These are phyloP conservation scores for Loriculus beryllinus DNA, from an alignment of 2,797 vertebrate species.

Conservation along the genomic window DNA sequence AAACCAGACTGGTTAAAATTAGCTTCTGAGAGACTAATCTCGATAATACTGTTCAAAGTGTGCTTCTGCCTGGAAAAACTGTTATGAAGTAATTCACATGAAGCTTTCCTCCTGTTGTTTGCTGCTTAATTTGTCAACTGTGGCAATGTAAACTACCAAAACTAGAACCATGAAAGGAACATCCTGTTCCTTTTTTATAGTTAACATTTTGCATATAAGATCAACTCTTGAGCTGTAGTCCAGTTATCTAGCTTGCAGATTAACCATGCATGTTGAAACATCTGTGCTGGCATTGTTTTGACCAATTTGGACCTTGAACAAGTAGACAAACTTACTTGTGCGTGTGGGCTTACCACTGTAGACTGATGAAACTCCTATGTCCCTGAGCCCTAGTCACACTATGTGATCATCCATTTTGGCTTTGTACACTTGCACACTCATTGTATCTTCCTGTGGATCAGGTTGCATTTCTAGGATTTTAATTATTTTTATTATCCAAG, in stretches of 20 bases:
- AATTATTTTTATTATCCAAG: neutral
- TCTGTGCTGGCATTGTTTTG: neutral
- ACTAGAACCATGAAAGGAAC: neutral
- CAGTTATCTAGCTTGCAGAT: neutral
- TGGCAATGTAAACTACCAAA: neutral
- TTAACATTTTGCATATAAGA: neutral
- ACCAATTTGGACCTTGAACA: neutral
- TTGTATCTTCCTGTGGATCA: neutral
- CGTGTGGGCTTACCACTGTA: neutral
- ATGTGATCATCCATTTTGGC: neutral
- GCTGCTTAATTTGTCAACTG: neutral
- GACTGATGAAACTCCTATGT: neutral
- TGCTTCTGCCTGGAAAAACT: neutral
- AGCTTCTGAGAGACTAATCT: neutral
- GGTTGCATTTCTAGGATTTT: neutral
- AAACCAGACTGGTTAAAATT: neutral
- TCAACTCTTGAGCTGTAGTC: neutral
- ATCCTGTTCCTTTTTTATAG: neutral
- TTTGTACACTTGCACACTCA: accelerated
- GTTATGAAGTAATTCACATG: neutral
- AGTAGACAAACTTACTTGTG: neutral
- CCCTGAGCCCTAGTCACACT: neutral
- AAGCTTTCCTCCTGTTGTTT: neutral
- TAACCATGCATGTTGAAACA: neutral
- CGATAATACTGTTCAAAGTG: neutral